Base-by-base conservation (phyloP, 2,888 invertebrate genomes). In the Melipona bicolor region DNA sequence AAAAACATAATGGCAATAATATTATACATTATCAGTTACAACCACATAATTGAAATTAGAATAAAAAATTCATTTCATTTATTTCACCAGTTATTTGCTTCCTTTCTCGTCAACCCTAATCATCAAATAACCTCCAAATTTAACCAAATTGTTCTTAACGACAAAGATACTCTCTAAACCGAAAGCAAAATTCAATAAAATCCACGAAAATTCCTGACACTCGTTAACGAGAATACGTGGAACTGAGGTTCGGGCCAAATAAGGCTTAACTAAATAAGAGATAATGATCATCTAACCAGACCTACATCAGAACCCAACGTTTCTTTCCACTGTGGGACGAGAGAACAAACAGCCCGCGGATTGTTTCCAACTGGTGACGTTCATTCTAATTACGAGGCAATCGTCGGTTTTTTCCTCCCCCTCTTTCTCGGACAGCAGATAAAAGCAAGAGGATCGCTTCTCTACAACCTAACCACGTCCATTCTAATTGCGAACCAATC, bases 401-500 rank as follows among this genome's bases (percentile, higher is more conserved):
- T 71, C n/a, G 24, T 27, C 27, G 15, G 17, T 64, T 61, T 72
- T 72, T 72, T 62, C 43, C 15, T 9, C 9, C 43, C 43, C 1
- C 9, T 43, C 43, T 43, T 43, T 43, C 9, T 2, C 21, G 6
- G 9, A 6, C 4, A 13, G 11, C 24, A 50, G 69, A 62, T 77
- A 62, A 71, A 77, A 67, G 79, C 50, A 50, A 24, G 15, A 17
- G 5, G 62, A 50, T 50, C 59, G 50, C 27, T 21, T 13, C 56
- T 43, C 17, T n/a, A 59, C 59, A 19, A 13, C 61, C 43, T 54
- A 68, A 32, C 62, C 62, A n/a, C 32, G 21, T 54, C 68, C 79
- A 67, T 75, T 69, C 81, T 81, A 81, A 81, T 81, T 81, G 73
- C 80, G 49, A 72, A 69, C 62, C 81, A 80, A 81, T 81, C 81